phyloP scores from a whole-genome alignment of 2,888 invertebrate genomes.

The Griposia aprilina region DNA sequence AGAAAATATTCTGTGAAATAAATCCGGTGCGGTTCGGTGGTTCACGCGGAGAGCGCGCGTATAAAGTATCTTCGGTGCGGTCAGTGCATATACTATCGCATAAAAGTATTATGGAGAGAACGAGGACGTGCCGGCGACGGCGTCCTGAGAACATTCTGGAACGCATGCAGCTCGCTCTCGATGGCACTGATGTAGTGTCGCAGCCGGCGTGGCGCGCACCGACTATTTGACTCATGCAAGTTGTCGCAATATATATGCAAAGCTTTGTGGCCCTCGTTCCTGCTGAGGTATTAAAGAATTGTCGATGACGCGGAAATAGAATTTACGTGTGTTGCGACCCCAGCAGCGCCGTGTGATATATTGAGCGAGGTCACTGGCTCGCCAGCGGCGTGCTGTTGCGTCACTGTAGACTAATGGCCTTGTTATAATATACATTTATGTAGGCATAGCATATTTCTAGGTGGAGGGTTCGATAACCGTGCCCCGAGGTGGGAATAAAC shows the following conservation, averaged over 20 bases:
- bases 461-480: conserved; percentile 84
- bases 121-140: conserved; percentile 71
- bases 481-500: conserved; percentile 82
- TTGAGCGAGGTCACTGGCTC: conserved; percentile 83
- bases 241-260: conserved; percentile 79
- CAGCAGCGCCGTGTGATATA: conserved; percentile 75
- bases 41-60: conserved; percentile 72
- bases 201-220: conserved; percentile 78
- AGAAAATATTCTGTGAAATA: conserved; percentile 81
- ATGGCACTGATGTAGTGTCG: conserved; percentile 73
- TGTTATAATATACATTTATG: conserved; percentile 77
- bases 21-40: conserved; percentile 81
- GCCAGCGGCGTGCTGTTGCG: conserved; percentile 74
- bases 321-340: conserved; percentile 82
- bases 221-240: conserved; percentile 69
- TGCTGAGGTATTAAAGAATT: conserved; percentile 70
- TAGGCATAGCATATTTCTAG: conserved; percentile 74
- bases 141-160: conserved; percentile 76
- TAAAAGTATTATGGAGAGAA: conserved; percentile 78
- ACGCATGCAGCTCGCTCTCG: conserved; percentile 68
- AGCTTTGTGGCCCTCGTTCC: conserved; percentile 69
- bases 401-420: conserved; percentile 81
- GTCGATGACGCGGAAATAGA: conserved; percentile 85
- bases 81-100: conserved; percentile 76
- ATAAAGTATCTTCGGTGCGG: conserved; percentile 78